Percentiles rank a stretch among this genome's conserved stretches.
These are phyloP conservation scores for Hymenopus coronatus DNA, from an alignment of 2,888 invertebrate species.

Conservation along the genomic window DNA sequence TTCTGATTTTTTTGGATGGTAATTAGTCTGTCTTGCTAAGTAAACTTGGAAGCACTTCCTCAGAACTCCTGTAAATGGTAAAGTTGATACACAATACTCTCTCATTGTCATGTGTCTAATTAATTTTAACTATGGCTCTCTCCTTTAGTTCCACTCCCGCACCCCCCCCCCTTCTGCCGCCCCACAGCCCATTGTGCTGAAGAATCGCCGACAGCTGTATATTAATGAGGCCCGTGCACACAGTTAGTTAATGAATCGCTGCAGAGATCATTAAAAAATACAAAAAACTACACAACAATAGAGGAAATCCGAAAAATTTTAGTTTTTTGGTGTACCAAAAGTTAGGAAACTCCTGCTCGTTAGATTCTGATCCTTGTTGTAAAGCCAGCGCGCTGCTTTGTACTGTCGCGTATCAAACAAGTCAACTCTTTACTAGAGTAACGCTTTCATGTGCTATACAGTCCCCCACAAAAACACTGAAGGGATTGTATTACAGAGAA, in stretches of 20 bases:
- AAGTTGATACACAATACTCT: conserved; percentile 17
- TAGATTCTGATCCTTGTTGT: conserved; percentile 3
- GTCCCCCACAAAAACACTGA: background rate
- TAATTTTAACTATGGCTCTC: conserved; percentile 24
- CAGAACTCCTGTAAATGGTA: conserved; percentile 3
- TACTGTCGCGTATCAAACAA: background rate
- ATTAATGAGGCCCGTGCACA: conserved; percentile 26
- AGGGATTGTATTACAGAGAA: too few relatives aligned
- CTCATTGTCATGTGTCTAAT: conserved; percentile 23
- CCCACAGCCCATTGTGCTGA: conserved; percentile 28
- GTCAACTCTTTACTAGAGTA: background rate
- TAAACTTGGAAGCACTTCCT: background rate
- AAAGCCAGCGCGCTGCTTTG: background rate
- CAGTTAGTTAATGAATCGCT: conserved; percentile 28
- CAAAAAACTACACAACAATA: conserved; percentile 13
- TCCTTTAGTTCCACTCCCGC: background rate
- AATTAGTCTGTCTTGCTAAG: background rate
- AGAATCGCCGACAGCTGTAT: conserved; percentile 34
- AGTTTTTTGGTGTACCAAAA: conserved; percentile 18
- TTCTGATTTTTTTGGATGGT: background rate
- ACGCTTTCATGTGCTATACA: background rate
- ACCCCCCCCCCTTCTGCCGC: background rate
- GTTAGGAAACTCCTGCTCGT: conserved; percentile 5
- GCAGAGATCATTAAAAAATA: conserved; percentile 11
- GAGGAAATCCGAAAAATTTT: conserved; percentile 17